Evolutionary conservation across 2,113 vertebrate genomes (phyloP).

Genomic region (Callithrix jacchus): DNA sequence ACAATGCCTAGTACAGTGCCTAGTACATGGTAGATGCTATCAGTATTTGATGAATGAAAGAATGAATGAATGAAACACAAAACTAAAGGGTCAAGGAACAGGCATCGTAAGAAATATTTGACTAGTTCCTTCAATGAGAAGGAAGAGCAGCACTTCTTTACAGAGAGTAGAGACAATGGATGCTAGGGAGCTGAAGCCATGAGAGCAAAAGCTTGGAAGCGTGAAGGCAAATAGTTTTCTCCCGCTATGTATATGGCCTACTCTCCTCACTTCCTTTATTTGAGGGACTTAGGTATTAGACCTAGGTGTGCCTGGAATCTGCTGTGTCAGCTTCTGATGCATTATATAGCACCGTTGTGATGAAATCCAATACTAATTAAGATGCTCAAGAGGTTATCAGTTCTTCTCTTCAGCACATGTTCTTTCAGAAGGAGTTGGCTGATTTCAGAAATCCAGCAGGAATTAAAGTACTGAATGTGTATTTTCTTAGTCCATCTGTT

Average conservation of each 20-base stretch:
- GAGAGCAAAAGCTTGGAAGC: neutral
- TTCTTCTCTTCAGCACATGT: slow-evolving; percentile 21
- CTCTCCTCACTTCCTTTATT: neutral
- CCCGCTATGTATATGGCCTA: no score
- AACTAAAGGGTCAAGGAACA: neutral
- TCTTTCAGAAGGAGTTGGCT: slow-evolving; percentile 43
- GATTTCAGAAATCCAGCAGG: slow-evolving; percentile 45
- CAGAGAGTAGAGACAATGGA: neutral
- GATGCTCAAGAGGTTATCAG: neutral
- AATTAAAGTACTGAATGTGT: neutral
- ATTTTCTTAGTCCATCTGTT: slow-evolving; percentile 42
- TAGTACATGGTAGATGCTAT: neutral
- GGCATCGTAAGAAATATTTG: neutral
- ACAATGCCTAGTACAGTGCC: neutral
- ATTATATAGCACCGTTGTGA: neutral
- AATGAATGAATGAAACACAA: neutral
- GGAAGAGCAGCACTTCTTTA: neutral
- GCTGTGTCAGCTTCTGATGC: neutral
- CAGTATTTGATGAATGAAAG: neutral
- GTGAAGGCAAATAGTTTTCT: neutral
- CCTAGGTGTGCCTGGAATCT: neutral
- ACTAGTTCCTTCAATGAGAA: neutral
- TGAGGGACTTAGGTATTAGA: neutral
- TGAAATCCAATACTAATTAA: neutral
- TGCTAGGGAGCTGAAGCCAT: neutral